Base-by-base conservation (phyloP, 2,113 vertebrate species). In the Nasalis larvatus region DNA sequence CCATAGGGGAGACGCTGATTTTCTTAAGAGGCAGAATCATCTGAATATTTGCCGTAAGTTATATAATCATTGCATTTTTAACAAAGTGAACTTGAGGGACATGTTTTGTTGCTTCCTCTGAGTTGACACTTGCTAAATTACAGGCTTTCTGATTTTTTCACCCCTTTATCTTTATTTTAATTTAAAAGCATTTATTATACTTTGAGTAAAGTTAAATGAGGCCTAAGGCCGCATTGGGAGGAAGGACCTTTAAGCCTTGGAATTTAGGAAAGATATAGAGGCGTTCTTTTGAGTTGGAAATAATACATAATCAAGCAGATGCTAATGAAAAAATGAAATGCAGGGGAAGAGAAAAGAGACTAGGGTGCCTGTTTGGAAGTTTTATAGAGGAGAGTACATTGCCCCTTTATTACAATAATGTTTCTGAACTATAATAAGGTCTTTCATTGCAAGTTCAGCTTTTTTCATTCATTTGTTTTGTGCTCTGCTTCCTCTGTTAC, bases 391-490 rank as follows among this genome's bases (percentile, higher is more conserved):
- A 92, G 97, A 96, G 97, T 94, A 97, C 98, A 97, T 97, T 89
- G 96, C 96, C 95, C 94, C 96, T 95, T 96, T 97, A 97, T 97
- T 96, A 97, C 94, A 97, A 96, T 97, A 76, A 89, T 96, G 97
- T 97, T 96, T 97, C 97, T 95, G 97, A 94, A 66, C 97, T 95
- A 97, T 96, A 98, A 98, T 97, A 96, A 97, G 98, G 96, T 66
- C 98, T 98, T 98, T 97, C 96, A 95, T 88, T 97, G 97, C 96
- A 94, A 97, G 97, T 97, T 96, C 98, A 97, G 98, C 97, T 94
- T 93, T 98, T 98, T 95, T 97, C 97, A 98, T 98, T 98, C 97
- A 98, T 91, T 97, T 96, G 98, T 98, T 98, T 96, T 97, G 98
- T 96, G 92, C 96, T 96, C 96, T 93, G 96, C 98, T 98, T 98